Base-by-base conservation (phyloP, 2,797 vertebrate genomes). In the Picus viridis region DNA sequence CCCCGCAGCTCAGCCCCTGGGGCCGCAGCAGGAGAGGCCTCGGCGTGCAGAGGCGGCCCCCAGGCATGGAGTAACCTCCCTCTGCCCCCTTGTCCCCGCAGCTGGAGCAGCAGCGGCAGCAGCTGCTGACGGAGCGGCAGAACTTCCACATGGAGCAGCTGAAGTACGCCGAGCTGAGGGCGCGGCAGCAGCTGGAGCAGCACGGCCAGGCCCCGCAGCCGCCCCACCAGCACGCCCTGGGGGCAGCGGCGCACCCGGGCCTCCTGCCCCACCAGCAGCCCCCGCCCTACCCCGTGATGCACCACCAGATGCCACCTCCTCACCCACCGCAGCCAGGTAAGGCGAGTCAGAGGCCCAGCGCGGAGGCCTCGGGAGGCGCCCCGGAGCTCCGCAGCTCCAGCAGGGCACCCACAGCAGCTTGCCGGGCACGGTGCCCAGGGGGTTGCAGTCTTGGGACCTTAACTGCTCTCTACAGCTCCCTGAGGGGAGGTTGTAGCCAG, bases 131-230 rank as follows among this genome's bases (percentile, higher is more conserved):
- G 0, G 99, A 99, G 92, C 98, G 99, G 9, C 99, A 99, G 97
- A 99, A 99, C 6, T 99, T 99, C 97, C 99, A 99, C 98, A 99
- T 99, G 99, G 99, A 99, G 95, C 99, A 99, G 98, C 98, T 99
- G n/a, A 99, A 99, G 36, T 99, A 99, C 0, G 99, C 99, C 0
- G 99, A 99, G 94, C 95, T 99, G 65, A 98, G 99, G 90, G 99
- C 99, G 12, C 97, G 99, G 10, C 99, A 99, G 97, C 99, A 99
- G 97, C 98, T 99, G 98, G 99, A 99, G 94, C 99, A 99, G 96
- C 98, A 98, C 30, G 97, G 95, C 64, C 97, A 97, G 85, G 97
- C 82, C 69, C 95, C 96, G 2, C 97, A 95, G 61, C 98, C 97
- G 83, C 58, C 96, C 5, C 98, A 96, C 93, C 97, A 97, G 95